Base-by-base conservation (phyloP, 2,888 invertebrate genomes). In the Megalurothrips usitatus region DNA sequence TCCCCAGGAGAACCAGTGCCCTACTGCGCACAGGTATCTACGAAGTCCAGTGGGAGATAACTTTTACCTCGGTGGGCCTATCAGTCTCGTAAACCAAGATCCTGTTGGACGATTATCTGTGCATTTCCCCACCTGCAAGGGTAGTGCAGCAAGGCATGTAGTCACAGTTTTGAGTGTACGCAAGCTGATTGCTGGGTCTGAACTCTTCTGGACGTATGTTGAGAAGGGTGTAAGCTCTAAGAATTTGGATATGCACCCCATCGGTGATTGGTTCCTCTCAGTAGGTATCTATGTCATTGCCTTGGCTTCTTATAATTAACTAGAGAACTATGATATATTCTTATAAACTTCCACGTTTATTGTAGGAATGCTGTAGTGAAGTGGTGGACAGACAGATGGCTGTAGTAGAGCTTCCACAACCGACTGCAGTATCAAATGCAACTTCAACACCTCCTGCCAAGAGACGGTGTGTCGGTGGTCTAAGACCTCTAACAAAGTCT, bases 1-100 rank as follows among this genome's bases (percentile, higher is more conserved):
- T 63, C 63, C n/a, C 10, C 9, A n/a, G 14, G n/a, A 63, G 19
- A 2, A 63, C n/a, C 63, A 63, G 63, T 63, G 63, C 63, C n/a
- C 19, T n/a, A 63, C 63, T 63, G 63, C 63, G n/a, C 63, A 63
- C 63, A 63, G 63, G n/a, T 63, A 63, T n/a, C 63, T 14, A n/a
- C 17, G n/a, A n/a, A 63, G 63, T 63, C 63, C 63, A 19, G n/a
- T 63, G n/a, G n/a, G n/a, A n/a, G 63, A n/a, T n/a, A 63, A 63
- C n/a, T n/a, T 63, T 9, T 63, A 63, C 63, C 63, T 63, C n/a
- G 63, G 63, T n/a, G 63, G 63, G n/a, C 63, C 63, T n/a, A 1
- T 63, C 9, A 63, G 63, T n/a, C 19, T 63, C n/a, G n/a, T 63
- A n/a, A 63, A 63, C 63, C n/a, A 19, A 9, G 63, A 63, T 19